A percentile compares a stretch with the other conserved stretches of the same genome.
These are phyloP conservation scores for Tympanuchus pallidicinctus DNA, from an alignment of 2,113 vertebrate species.

Conservation along the genomic window DNA sequence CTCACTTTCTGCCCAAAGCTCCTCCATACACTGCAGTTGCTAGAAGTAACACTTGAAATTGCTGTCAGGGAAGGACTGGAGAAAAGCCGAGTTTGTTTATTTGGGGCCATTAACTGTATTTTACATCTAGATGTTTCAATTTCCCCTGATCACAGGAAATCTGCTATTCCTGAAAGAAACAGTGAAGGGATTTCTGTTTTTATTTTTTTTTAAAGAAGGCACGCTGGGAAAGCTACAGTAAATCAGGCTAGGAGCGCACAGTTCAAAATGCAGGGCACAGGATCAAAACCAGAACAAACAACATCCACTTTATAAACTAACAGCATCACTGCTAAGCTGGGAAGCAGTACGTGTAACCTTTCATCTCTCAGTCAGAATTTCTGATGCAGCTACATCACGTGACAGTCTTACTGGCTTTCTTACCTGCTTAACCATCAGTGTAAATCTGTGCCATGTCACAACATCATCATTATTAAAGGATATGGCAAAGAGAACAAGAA, in stretches of 20 bases:
- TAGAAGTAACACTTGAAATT: conserved; percentile 50
- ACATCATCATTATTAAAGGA: background rate
- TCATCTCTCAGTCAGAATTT: background rate
- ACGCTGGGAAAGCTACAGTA: background rate
- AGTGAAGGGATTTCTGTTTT: background rate
- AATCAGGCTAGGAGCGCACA: background rate
- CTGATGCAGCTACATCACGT: background rate
- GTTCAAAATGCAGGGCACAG: background rate
- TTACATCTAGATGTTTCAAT: background rate
- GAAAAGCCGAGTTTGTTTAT: conserved; percentile 17
- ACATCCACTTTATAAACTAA: background rate
- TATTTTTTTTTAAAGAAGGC: background rate
- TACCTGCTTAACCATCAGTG: background rate
- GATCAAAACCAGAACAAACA: background rate
- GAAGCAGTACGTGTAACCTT: background rate
- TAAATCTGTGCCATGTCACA: background rate
- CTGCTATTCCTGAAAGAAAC: background rate
- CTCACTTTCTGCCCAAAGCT: conserved; percentile 14
- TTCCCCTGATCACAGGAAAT: background rate
- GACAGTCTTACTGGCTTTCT: background rate
- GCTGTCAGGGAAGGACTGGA: background rate
- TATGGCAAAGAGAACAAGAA: background rate
- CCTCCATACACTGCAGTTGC: background rate
- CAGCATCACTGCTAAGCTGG: background rate
- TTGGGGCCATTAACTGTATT: conserved; percentile 10